These are phyloP conservation scores for Microctonus aethiopoides DNA, from an alignment of 2,888 invertebrate species.

Conservation along the genomic window DNA sequence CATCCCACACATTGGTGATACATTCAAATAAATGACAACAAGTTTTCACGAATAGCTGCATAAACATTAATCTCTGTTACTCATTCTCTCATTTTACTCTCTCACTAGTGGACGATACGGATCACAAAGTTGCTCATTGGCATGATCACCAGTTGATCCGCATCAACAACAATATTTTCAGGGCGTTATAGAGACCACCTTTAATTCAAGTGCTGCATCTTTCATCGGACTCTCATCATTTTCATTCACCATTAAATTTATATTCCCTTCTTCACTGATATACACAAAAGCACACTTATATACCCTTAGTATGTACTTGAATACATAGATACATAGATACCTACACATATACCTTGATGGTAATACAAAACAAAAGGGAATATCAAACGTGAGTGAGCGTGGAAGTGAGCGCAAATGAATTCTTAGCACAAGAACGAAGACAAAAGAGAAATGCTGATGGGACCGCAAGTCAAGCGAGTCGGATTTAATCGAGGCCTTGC, in stretches of 20 bases:
- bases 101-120: conserved; percentile 39
- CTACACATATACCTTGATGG: background rate
- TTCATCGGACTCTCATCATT: conserved; percentile 39
- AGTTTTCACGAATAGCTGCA: no score
- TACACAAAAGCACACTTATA: no score
- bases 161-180: conserved; percentile 36
- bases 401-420: conserved; percentile 21
- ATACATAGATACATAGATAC: no score
- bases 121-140: conserved; percentile 47
- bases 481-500: conserved; percentile 53
- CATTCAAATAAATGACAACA: no score
- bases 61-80: no score
- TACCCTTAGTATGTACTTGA: no score
- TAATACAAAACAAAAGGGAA: conserved; percentile 23
- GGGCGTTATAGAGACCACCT: conserved; percentile 38
- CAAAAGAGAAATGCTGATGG: conserved; percentile 5
- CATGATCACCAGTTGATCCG: conserved; percentile 43
- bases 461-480: conserved; percentile 40
- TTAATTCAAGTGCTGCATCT: conserved; percentile 36
- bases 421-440: conserved; percentile 1
- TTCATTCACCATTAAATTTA: conserved; percentile 36
- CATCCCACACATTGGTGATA: no score
- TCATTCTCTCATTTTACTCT: conserved; percentile 22
- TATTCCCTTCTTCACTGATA: no score
- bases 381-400: conserved; percentile 7